phyloP scores from a whole-genome alignment of 1,140 invertebrate genomes.

The Zaprionus ghesquierei region DNA sequence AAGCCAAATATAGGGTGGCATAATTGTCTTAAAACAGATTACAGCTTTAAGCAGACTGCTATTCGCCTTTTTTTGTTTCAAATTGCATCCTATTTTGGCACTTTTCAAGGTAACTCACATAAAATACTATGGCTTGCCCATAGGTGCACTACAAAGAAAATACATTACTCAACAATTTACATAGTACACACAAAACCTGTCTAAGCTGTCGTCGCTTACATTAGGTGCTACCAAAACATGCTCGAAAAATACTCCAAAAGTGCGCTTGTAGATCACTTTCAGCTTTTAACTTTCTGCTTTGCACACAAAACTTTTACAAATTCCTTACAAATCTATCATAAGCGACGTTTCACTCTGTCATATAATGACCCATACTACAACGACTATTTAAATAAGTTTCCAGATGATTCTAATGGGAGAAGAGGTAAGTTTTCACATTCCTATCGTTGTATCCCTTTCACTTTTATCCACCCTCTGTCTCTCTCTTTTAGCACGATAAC shows the following conservation, averaged over 20 bases:
- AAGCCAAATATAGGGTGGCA: constrained; percentile 38
- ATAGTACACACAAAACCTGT: constrained; percentile 10
- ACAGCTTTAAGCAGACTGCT: constrained; percentile 46
- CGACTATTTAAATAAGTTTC: constrained; percentile 21
- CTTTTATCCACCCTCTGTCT: neutral
- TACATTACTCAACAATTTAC: neutral
- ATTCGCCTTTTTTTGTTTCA: constrained; percentile 12
- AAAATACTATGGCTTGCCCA: constrained; percentile 48
- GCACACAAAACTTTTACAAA: constrained; percentile 70
- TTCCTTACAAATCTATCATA: constrained; percentile 67
- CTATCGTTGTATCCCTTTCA: too few relatives aligned
- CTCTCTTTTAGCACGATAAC: constrained; percentile 52
- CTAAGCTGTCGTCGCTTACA: constrained; percentile 40
- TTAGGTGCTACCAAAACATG: constrained; percentile 58
- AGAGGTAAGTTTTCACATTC: constrained; percentile 2
- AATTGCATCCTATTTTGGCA: constrained; percentile 23
- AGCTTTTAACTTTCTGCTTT: neutral
- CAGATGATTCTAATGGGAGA: constrained; percentile 9
- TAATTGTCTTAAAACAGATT: constrained; percentile 76
- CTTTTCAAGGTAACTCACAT: constrained; percentile 47
- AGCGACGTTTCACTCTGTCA: constrained; percentile 54
- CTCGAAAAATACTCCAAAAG: constrained; percentile 66
- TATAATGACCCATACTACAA: constrained; percentile 15
- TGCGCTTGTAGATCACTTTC: constrained; percentile 13
- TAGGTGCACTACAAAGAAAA: constrained; percentile 46